Conservation (phyloP, 2,888 invertebrate genomes). For the Pristionchus fissidentatus region DNA sequence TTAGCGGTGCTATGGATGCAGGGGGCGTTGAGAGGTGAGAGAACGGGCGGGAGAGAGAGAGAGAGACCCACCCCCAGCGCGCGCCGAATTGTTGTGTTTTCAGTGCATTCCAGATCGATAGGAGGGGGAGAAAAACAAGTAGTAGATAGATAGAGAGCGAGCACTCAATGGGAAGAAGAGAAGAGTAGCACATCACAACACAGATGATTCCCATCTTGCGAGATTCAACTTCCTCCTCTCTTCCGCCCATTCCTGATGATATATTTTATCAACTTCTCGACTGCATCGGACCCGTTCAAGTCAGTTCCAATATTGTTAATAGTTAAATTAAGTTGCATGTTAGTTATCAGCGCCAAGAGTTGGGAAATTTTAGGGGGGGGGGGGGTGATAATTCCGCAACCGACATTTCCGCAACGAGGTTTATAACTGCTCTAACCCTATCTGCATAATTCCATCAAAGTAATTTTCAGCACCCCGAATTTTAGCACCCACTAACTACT, state of each 20-base stretch:
- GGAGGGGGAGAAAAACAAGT: constrained; percentile 34
- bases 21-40: no score
- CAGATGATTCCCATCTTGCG: constrained; percentile 30
- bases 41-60: background rate
- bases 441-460: no score
- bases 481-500: no score
- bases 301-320: background rate
- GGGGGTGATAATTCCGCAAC: no score
- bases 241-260: constrained; percentile 31
- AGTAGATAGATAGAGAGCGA: background rate
- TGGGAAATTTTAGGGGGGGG: no score
- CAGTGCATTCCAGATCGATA: constrained; percentile 44
- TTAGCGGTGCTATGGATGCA: no score
- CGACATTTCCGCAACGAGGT: no score
- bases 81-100: constrained; percentile 44
- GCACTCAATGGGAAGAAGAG: constrained; percentile 28
- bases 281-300: constrained; percentile 7
- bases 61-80: background rate
- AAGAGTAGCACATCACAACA: background rate
- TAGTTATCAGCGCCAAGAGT: no score
- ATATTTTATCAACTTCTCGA: constrained; percentile 15
- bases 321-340: no score
- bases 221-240: background rate
- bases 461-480: no score
- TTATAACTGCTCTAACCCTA: no score